Percentiles rank a stretch among this genome's conserved stretches.
Conservation (phyloP, 2,797 vertebrate species). For the Protosalanx chinensis region DNA sequence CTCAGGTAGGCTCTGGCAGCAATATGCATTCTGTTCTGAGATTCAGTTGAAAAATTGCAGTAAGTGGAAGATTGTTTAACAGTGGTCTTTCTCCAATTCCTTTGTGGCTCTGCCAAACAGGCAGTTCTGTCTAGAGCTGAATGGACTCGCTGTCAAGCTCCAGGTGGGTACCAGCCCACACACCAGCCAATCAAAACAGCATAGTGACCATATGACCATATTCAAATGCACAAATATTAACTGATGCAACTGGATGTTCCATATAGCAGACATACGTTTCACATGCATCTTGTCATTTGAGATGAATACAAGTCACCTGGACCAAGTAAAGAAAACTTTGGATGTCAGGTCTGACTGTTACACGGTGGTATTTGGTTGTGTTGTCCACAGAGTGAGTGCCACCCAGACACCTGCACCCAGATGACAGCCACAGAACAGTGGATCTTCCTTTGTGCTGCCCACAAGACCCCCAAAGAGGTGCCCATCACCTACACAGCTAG, state of each 20-base stretch:
- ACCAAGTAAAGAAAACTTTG: too few species aligned
- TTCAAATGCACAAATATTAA: neutral
- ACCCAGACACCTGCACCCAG: constrained; percentile 97
- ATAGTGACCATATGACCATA: neutral
- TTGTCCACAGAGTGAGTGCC: constrained; percentile 88
- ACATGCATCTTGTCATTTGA: too few species aligned
- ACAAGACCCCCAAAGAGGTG: constrained; percentile 99
- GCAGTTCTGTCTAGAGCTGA: constrained; percentile 98
- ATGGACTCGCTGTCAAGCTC: constrained; percentile 97
- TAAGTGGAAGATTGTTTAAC: neutral
- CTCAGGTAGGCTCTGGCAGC: constrained; percentile 76
- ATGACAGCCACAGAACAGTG: constrained; percentile 99
- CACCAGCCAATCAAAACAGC: neutral
- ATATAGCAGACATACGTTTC: too few species aligned
- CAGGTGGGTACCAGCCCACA: constrained; percentile 78
- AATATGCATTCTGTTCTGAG: neutral
- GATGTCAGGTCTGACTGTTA: neutral
- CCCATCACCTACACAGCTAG: neutral
- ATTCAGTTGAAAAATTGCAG: neutral
- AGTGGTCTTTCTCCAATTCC: neutral
- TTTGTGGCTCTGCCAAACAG: constrained; percentile 63
- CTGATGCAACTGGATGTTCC: neutral
- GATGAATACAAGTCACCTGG: too few species aligned
- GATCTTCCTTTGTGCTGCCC: constrained; percentile 98
- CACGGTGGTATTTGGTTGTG: neutral